phyloP scores from a whole-genome alignment of 2,888 invertebrate species.

The Sarcophaga subvicina region DNA sequence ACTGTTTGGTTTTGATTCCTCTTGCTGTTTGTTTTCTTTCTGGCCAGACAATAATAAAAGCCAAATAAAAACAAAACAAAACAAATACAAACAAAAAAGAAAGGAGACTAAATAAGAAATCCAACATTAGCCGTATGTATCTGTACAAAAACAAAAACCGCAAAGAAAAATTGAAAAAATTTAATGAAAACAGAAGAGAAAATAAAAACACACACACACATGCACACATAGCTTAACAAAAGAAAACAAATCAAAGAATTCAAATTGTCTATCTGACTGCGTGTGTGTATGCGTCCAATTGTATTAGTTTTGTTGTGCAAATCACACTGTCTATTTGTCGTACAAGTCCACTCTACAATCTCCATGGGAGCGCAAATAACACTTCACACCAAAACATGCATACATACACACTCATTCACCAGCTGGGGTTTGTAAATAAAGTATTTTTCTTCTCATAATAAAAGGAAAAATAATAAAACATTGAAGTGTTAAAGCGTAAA shows the following conservation, averaged over 20 bases:
- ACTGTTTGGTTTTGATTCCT: background rate
- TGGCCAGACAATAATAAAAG: background rate
- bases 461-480: background rate
- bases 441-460: background rate
- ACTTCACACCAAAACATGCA: background rate
- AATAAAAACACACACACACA: background rate
- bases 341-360: conserved; percentile 18
- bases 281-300: background rate
- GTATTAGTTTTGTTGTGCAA: conserved; percentile 20
- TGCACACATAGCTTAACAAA: background rate
- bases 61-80: background rate
- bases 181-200: background rate
- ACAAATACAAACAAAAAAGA: background rate
- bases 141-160: too few relatives aligned
- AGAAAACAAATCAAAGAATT: conserved; percentile 40
- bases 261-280: conserved; percentile 6
- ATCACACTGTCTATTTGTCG: conserved; percentile 1
- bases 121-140: too few relatives aligned
- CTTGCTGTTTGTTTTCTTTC: background rate
- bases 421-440: background rate
- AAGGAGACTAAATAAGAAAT: background rate
- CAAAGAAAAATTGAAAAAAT: background rate
- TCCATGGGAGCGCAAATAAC: conserved; percentile 53
- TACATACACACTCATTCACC: background rate
- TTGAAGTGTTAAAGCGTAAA: background rate